These are phyloP conservation scores for Drosophila cracens DNA, from an alignment of 2,888 invertebrate genomes.

Conservation along the genomic window DNA sequence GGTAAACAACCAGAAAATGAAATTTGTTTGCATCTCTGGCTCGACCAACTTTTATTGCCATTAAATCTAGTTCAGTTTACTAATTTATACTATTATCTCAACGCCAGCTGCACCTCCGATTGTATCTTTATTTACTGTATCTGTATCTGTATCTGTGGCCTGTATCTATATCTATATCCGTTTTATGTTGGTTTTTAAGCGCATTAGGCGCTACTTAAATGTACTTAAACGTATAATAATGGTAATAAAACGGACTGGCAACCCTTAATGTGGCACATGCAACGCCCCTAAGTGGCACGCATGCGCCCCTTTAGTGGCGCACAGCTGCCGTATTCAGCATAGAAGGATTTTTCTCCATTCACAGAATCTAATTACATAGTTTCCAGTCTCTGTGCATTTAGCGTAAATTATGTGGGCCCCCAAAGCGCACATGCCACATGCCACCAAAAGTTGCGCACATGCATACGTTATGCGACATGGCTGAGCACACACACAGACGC, in stretches of 20 bases:
- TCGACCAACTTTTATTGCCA: background rate
- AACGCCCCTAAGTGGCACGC: conserved; percentile 60
- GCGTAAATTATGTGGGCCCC: conserved; percentile 68
- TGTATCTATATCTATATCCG: conserved; percentile 29
- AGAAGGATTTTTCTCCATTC: conserved; percentile 43
- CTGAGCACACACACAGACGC: conserved; percentile 47
- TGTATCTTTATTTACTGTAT: background rate
- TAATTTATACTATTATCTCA: background rate
- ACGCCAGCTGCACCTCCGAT: background rate
- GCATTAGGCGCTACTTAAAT: conserved; percentile 63
- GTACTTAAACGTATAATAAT: conserved; percentile 36
- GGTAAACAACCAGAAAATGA: background rate
- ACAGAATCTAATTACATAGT: conserved; percentile 73
- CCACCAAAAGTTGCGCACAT: conserved; percentile 40
- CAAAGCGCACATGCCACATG: conserved; percentile 49
- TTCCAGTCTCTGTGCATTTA: conserved; percentile 67
- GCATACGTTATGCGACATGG: conserved; percentile 52
- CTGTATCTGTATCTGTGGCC: conserved; percentile 7
- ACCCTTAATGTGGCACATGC: conserved; percentile 58
- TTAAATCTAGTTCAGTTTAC: background rate
- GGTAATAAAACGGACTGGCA: conserved; percentile 24
- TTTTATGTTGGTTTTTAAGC: conserved; percentile 51
- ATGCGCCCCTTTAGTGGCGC: conserved; percentile 13
- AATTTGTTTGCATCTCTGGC: background rate
- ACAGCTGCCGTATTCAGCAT: conserved; percentile 39